Percentiles rank a stretch among this genome's conserved stretches.
These are phyloP conservation scores for Hypomesus transpacificus DNA, from an alignment of 2,113 vertebrate genomes.

Conservation along the genomic window DNA sequence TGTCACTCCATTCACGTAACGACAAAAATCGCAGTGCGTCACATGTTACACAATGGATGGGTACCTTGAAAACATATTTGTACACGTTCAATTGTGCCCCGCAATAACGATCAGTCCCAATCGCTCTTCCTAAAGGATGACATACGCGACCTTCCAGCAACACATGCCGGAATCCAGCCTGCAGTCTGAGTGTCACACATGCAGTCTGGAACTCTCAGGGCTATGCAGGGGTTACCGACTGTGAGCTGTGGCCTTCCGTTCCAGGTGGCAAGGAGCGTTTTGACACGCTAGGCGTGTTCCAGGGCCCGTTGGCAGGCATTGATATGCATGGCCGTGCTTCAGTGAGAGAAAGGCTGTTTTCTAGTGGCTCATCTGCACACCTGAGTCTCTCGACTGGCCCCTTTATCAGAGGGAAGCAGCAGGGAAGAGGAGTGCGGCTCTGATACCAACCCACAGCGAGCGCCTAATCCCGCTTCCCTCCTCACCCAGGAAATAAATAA, in stretches of 20 bases:
- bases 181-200: neutral
- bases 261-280: constrained; percentile 15
- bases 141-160: too few species aligned
- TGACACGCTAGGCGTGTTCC: constrained; percentile 23
- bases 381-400: constrained; percentile 59
- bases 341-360: constrained; percentile 64
- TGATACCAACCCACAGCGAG: constrained; percentile 57
- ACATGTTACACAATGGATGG: too few species aligned
- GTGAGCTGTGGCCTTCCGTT: constrained; percentile 1
- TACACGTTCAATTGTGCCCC: too few species aligned
- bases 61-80: too few species aligned
- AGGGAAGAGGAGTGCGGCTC: constrained; percentile 68
- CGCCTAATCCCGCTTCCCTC: constrained; percentile 63
- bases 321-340: constrained; percentile 54
- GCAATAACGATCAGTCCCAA: too few species aligned
- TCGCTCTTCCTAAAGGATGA: too few species aligned
- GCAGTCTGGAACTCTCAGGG: neutral
- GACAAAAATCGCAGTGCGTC: too few species aligned
- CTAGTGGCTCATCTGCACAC: constrained; percentile 44
- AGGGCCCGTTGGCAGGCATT: constrained; percentile 50
- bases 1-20: too few species aligned
- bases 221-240: constrained; percentile 10
- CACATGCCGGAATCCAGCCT: too few species aligned
- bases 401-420: constrained; percentile 70
- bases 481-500: constrained; percentile 63